Evolutionary conservation across 1,140 invertebrate genomes (phyloP).

Genomic region (Brachionus asplanchnoidis): DNA sequence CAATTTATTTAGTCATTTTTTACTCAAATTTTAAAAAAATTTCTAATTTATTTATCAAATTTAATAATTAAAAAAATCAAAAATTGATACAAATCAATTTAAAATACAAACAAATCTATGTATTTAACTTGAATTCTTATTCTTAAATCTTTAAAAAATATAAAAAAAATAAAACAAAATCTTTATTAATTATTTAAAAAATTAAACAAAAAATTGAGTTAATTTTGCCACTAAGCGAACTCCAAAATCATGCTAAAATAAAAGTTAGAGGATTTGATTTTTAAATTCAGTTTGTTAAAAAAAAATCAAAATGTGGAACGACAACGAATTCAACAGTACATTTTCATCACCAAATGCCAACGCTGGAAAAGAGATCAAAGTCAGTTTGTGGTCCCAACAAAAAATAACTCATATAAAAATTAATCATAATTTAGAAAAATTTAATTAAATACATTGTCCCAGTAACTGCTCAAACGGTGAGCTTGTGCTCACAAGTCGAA

Average conservation of each 20-base stretch:
- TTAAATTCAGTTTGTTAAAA: not conserved
- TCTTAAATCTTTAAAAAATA: too few species aligned
- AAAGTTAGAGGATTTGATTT: not conserved
- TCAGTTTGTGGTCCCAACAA: not conserved
- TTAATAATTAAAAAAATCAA: too few species aligned
- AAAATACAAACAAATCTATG: too few species aligned
- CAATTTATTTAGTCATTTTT: too few species aligned
- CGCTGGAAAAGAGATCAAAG: constrained; percentile 40
- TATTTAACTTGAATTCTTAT: too few species aligned
- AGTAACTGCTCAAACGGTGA: constrained; percentile 20
- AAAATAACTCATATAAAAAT: not conserved
- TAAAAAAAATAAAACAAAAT: not conserved
- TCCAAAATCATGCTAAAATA: not conserved
- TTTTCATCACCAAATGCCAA: constrained; percentile 40
- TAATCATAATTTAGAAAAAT: constrained; percentile 8
- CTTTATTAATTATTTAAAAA: not conserved
- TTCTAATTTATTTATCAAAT: too few species aligned
- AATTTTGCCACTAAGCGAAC: not conserved
- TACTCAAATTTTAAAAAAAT: too few species aligned
- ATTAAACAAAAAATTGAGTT: not conserved
- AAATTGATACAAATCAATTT: too few species aligned
- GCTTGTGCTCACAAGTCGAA: constrained; percentile 24
- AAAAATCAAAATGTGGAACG: constrained; percentile 17
- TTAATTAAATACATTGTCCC: constrained; percentile 36
- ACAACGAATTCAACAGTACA: constrained; percentile 34